phyloP scores from a whole-genome alignment of 2,888 invertebrate genomes.

The Aspidiotus destructor region DNA sequence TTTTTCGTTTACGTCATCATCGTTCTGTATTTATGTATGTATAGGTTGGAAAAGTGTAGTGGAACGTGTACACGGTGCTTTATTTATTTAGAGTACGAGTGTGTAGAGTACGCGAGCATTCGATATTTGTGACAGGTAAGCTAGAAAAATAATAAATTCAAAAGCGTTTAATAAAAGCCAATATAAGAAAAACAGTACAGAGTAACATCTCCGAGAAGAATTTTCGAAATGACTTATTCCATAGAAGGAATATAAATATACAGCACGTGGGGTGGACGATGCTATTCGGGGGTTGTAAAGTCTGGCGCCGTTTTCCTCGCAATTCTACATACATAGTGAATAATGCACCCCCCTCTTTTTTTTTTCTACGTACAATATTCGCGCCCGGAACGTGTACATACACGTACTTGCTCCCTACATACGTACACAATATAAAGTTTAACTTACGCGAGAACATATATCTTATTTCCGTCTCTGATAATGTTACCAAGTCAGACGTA shows the following conservation, averaged over 20 bases:
- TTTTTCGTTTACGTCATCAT: no score
- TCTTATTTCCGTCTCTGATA: conserved; percentile 26
- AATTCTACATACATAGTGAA: not conserved
- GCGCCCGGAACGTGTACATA: not conserved
- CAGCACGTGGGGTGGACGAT: no score
- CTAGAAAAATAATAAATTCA: not conserved
- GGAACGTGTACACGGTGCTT: no score
- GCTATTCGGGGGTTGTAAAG: not conserved
- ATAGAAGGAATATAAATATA: not conserved
- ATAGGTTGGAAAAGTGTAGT: no score
- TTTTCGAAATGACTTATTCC: not conserved
- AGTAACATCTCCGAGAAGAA: not conserved
- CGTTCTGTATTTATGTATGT: no score
- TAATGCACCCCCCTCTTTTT: not conserved
- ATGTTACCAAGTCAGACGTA: conserved; percentile 18
- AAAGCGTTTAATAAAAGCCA: conserved; percentile 1
- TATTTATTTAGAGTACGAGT: no score
- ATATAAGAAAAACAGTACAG: not conserved
- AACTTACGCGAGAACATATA: conserved; percentile 19
- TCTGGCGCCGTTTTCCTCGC: not conserved
- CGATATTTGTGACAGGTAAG: conserved; percentile 1
- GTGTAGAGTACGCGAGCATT: no score
- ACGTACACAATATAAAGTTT: conserved; percentile 6
- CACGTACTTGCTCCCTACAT: not conserved
- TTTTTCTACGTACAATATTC: not conserved